Evolutionary conservation across 35 echinoderm and acorn worm genomes (phyloP), one percentile per base, ranked within the genome.

Genomic region (Apostichopus californicus): DNA sequence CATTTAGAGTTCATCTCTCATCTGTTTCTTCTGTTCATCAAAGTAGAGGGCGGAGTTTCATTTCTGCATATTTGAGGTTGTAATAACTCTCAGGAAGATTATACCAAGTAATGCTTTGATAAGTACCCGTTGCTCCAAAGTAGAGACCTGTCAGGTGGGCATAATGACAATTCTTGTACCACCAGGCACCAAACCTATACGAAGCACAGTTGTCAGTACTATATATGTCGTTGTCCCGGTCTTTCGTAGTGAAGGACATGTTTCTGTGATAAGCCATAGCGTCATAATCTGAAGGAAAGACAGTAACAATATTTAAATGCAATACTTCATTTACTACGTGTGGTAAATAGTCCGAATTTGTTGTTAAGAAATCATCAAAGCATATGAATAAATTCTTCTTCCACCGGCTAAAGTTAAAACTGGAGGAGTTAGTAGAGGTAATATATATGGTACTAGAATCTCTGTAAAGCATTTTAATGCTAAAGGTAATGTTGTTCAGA

Each of bases 51-150:
- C 14, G 14, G 0, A 46, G 0, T 46, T 46, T 46, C 80, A 82
- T 82, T 5, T 82, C 80, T 82, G 18, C 80, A 57, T 82, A 82
- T 82, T 82, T 82, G 8, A 82, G 4, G n/a, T 82, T 82, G 3
- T 34, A 52, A 34, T 10, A 52, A 82, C 80, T 57, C 46, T 57
- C 80, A 14, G 6, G 80, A 18, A 82, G 80, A 56, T 82, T 53
- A 34, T 14, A 34, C 26, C 80, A 82, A 15, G 1, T 4, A 52
- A 82, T 53, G 55, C 80, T 82, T 18, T 82, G 21, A 9, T 18
- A 82, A 82, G 0, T 1, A 20, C 25, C 77, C 8, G 77, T 78
- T 22, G 0, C 5, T 46, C 80, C 80, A 18, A 82, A 82, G 80
- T 82, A 82, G 14, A 82, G 21, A 9, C 80, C 80, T 0, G 34